These are phyloP conservation scores for Acrocyrtus sp. DNA, from an alignment of 2,888 invertebrate genomes.

Conservation along the genomic window DNA sequence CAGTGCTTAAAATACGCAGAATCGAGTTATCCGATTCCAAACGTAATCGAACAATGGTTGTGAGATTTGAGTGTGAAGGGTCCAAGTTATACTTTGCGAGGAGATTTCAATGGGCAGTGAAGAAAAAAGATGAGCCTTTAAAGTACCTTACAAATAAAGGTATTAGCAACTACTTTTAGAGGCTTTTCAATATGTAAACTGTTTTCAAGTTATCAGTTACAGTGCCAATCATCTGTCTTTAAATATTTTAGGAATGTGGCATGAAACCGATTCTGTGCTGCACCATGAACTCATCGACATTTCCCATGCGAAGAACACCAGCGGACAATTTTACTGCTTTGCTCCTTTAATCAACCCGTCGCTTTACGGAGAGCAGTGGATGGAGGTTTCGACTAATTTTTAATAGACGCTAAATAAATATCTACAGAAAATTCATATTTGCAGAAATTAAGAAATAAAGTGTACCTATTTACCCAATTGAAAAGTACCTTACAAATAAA, in stretches of 20 bases:
- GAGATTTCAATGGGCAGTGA: constrained; percentile 47
- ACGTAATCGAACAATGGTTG: too few relatives aligned
- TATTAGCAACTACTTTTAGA: constrained; percentile 4
- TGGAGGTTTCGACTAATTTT: constrained; percentile 30
- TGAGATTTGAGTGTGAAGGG: constrained; percentile 46
- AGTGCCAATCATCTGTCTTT: background rate
- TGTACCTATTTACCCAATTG: too few relatives aligned
- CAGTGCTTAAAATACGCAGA: constrained; percentile 2
- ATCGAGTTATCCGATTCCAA: too few relatives aligned
- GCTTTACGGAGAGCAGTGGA: constrained; percentile 28
- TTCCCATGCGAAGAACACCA: constrained; percentile 6
- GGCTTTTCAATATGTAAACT: background rate
- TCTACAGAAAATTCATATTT: too few relatives aligned
- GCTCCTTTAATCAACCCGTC: constrained; percentile 39
- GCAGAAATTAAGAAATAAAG: too few relatives aligned
- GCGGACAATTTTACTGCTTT: constrained; percentile 28
- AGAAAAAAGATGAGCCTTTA: constrained; percentile 16
- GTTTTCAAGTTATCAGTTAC: too few relatives aligned
- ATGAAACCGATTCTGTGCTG: background rate
- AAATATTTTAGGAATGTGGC: background rate
- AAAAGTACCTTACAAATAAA: constrained; percentile 35
- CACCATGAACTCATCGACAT: constrained; percentile 39
- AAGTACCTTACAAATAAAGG: constrained; percentile 42
- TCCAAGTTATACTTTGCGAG: constrained; percentile 38
- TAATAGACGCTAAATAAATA: too few relatives aligned